Conservation (phyloP, 2,797 vertebrate genomes). For the Emys orbicularis region DNA sequence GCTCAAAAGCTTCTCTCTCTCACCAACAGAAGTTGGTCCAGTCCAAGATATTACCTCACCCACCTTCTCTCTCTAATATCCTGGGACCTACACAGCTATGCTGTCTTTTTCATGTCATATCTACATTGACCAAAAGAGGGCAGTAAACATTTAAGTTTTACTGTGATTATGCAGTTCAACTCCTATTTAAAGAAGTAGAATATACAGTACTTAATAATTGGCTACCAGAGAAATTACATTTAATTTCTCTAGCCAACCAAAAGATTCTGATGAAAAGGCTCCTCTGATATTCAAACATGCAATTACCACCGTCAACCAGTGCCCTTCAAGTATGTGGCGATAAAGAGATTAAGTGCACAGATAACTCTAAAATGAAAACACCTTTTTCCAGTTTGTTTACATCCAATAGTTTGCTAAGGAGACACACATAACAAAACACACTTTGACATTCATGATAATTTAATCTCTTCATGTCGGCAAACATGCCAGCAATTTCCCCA, state of each 20-base stretch:
- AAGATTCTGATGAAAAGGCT: neutral
- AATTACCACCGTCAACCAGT: neutral
- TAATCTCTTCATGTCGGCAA: neutral
- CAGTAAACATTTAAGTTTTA: conserved; percentile 64
- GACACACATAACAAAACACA: neutral
- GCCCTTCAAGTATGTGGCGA: neutral
- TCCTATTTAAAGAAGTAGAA: neutral
- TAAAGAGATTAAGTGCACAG: neutral
- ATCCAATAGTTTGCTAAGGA: neutral
- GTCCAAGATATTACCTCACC: too few species aligned
- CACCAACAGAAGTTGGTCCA: too few species aligned
- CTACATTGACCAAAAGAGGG: conserved; percentile 75
- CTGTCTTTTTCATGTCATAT: conserved; percentile 19
- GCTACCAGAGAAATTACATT: neutral
- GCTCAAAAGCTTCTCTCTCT: neutral
- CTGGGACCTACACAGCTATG: neutral
- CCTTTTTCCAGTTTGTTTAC: conserved; percentile 3
- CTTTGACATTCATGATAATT: neutral
- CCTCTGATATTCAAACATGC: neutral
- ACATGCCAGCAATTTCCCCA: neutral
- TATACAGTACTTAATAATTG: neutral
- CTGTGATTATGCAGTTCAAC: neutral
- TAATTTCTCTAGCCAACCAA: neutral
- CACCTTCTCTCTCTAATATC: neutral
- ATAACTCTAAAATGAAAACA: neutral